Evolutionary conservation across 2,888 invertebrate genomes (phyloP).

Genomic region (Phytoseiulus persimilis): DNA sequence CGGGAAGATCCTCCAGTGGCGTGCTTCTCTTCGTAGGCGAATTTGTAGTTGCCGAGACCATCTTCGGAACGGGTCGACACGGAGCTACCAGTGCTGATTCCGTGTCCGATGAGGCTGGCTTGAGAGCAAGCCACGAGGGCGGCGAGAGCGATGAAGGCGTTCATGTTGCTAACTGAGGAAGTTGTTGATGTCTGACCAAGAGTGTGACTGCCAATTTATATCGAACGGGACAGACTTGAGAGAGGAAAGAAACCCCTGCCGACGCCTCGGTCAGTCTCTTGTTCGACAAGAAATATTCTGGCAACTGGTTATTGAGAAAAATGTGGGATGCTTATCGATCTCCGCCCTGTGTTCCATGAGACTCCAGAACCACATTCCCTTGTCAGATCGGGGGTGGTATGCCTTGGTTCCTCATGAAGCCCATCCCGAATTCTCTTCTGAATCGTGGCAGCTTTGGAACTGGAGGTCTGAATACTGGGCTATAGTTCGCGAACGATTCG

Average conservation of each 20-base stretch:
- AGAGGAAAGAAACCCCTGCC: background rate
- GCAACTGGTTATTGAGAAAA: background rate
- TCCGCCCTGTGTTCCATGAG: background rate
- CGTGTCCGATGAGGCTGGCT: constrained; percentile 5
- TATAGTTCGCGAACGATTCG: too few species aligned
- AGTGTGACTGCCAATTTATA: background rate
- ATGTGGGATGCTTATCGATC: background rate
- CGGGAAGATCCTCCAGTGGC: constrained; percentile 10
- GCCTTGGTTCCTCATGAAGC: background rate
- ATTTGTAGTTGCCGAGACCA: constrained; percentile 27
- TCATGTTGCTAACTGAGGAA: background rate
- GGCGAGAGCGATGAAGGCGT: background rate
- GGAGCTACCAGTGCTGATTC: background rate
- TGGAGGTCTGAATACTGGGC: too few species aligned
- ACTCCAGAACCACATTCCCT: background rate
- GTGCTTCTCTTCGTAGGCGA: constrained; percentile 36
- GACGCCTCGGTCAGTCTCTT: background rate
- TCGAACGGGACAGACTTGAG: background rate
- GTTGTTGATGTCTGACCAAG: background rate
- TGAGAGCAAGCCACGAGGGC: constrained; percentile 13
- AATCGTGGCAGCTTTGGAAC: too few species aligned
- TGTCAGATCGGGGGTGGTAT: background rate
- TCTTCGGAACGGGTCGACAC: constrained; percentile 18
- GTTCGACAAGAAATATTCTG: background rate
- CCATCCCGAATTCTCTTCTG: too few species aligned